These are phyloP conservation scores for Cepaea hortensis DNA, from an alignment of 2,888 invertebrate genomes.

Conservation along the genomic window DNA sequence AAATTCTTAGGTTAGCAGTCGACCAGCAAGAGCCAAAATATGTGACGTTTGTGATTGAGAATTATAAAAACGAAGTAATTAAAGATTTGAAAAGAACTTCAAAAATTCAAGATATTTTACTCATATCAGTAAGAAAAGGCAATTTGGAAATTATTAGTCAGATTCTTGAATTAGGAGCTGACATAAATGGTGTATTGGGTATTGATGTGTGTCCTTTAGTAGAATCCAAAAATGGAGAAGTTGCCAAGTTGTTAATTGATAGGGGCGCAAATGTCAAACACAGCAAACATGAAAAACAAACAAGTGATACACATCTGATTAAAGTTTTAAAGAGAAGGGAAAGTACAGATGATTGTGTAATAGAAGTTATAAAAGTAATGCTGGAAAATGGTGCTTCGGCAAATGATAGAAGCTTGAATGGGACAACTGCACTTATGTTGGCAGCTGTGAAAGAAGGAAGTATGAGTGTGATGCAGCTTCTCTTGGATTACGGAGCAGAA, in stretches of 20 bases:
- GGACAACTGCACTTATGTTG: not conserved
- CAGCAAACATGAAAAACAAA: too few relatives aligned
- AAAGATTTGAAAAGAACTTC: not conserved
- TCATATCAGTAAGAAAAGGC: not conserved
- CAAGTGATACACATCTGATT: not conserved
- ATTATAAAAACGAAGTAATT: not conserved
- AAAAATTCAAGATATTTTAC: not conserved
- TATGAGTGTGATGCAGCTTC: not conserved
- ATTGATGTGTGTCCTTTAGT: not conserved
- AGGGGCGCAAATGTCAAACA: not conserved
- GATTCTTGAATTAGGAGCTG: not conserved
- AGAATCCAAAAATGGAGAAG: not conserved
- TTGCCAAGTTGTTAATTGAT: not conserved
- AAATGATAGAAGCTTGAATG: not conserved
- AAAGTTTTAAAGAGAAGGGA: not conserved
- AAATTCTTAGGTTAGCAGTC: not conserved
- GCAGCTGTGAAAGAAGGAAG: not conserved
- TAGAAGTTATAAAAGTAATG: not conserved
- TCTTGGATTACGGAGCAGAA: constrained; percentile 15
- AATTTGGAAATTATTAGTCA: too few relatives aligned
- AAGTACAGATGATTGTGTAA: not conserved
- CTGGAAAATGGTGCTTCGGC: not conserved
- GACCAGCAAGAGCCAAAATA: not conserved
- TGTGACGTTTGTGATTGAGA: not conserved
- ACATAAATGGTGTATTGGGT: not conserved